Conservation (phyloP, 2,888 invertebrate species). For the Diploptera punctata region DNA sequence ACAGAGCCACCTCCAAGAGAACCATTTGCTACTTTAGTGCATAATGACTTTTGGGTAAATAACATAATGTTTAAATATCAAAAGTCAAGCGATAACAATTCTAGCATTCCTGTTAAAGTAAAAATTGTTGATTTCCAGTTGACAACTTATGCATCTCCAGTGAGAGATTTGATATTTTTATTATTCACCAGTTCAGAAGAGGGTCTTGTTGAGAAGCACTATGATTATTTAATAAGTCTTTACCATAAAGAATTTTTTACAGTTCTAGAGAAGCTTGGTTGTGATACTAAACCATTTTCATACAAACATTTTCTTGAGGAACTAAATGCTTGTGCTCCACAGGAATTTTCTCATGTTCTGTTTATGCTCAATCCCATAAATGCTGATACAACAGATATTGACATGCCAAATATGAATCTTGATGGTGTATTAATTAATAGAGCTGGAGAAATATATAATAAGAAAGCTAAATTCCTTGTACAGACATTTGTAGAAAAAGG, state of each 20-base stretch:
- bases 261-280: conserved; percentile 54
- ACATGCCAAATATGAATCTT: background rate
- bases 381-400: conserved; percentile 40
- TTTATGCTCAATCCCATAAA: conserved; percentile 59
- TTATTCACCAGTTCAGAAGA: conserved; percentile 61
- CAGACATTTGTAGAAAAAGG: conserved; percentile 19
- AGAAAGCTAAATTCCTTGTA: conserved; percentile 9
- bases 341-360: conserved; percentile 58
- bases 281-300: conserved; percentile 52
- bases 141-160: conserved; percentile 59
- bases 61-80: conserved; percentile 62
- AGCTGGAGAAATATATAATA: conserved; percentile 2
- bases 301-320: conserved; percentile 57
- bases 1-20: conserved; percentile 45
- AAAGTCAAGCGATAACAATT: background rate
- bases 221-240: conserved; percentile 58
- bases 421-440: background rate
- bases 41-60: conserved; percentile 67
- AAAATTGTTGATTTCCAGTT: conserved; percentile 68
- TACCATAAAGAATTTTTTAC: conserved; percentile 61
- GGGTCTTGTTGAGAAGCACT: conserved; percentile 55
- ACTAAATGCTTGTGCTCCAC: conserved; percentile 54
- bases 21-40: conserved; percentile 61
- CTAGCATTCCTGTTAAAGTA: conserved; percentile 57
- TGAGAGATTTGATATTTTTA: conserved; percentile 64